Evolutionary conservation across 2,797 vertebrate species (phyloP), one percentile per base, ranked within the genome.

Genomic region (Choloepus didactylus): DNA sequence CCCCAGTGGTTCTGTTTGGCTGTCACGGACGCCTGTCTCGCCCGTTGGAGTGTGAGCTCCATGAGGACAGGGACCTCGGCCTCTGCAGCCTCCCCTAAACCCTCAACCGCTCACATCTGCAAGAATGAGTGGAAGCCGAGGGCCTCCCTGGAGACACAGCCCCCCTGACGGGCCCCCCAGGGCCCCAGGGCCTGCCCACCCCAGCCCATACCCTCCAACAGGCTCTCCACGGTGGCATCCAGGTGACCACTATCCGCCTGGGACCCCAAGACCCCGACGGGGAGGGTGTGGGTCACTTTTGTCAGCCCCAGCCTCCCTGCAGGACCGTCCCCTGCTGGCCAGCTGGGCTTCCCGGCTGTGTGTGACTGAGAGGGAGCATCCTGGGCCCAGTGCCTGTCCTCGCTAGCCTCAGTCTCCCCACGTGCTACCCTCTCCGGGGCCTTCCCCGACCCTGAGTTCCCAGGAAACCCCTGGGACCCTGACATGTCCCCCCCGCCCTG

Each of bases 391-490:
- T 21, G n/a, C 15, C 81, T n/a, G 46, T 9, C 67, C 67, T 38
- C 14, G 0, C 0, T 1, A 62, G 49, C 92, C n/a, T 67, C 35
- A 0, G 59, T n/a, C 19, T 31, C 60, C 29, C 80, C 9, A 1
- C 38, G 51, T 29, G 9, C 31, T 1, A 4, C 29, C 80, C 83
- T 9, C 31, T 18, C n/a, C 6, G 14, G 1, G 31, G 64, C 64
- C 31, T 66, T 31, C 19, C 64, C 41, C 0, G 10, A 1, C 2
- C 3, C 9, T 5, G 1, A 3, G 2, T 15, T 6, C 64, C 82
- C 2, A 18, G 1, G 8, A 51, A 9, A 51, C 14, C 8, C 66
- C 54, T 18, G 7, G 18, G 6, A 18, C 7, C 56, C 56, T 19
- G 19, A 16, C 19, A 6, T 56, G 56, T 6, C 62, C 41, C 44